phyloP scores from a whole-genome alignment of 2,797 vertebrate genomes.

The Agapornis canus region DNA sequence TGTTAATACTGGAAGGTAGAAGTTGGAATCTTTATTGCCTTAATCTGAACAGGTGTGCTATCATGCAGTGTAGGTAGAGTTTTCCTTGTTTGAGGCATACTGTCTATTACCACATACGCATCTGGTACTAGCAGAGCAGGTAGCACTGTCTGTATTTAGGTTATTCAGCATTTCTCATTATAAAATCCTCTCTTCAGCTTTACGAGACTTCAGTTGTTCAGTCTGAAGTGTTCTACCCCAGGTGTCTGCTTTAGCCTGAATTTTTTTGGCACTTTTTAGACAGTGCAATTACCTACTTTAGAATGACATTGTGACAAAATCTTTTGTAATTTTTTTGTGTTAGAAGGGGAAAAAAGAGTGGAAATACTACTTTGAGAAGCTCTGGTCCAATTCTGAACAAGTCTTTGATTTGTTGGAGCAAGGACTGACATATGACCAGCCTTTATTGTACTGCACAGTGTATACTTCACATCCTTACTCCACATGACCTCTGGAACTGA shows the following conservation, averaged over 20 bases:
- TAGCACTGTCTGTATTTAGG: background rate
- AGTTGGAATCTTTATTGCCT: background rate
- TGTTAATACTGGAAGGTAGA: background rate
- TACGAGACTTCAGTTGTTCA: background rate
- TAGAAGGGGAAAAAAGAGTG: background rate
- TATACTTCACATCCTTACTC: background rate
- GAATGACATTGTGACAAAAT: background rate
- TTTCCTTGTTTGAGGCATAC: background rate
- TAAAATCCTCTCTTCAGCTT: background rate
- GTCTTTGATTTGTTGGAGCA: background rate
- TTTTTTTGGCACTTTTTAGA: background rate
- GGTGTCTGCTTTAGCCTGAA: rapidly evolving
- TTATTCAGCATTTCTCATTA: background rate
- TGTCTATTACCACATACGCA: rapidly evolving
- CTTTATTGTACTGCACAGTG: background rate
- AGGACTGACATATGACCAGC: background rate
- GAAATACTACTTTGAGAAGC: background rate
- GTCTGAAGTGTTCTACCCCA: background rate
- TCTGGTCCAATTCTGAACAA: background rate
- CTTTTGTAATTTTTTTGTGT: background rate
- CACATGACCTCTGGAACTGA: background rate
- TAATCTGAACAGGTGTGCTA: background rate
- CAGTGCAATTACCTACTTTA: background rate
- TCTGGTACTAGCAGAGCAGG: background rate
- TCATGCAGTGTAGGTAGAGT: background rate